Evolutionary conservation across 1,140 invertebrate genomes (phyloP), one percentile per base, ranked within the genome.

Genomic region (Propsilocerus akamusi): DNA sequence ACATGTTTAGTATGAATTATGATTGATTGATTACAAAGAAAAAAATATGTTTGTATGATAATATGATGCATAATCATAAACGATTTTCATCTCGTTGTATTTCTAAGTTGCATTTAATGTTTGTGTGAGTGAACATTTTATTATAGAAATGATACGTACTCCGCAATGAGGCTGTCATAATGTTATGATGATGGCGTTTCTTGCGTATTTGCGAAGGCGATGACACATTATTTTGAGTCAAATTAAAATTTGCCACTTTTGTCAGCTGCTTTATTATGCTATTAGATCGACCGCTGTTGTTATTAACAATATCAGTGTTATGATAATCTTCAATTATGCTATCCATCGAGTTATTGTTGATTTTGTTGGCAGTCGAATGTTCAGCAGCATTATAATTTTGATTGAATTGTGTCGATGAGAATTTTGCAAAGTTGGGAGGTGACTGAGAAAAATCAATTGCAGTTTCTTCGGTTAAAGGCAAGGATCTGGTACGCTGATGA

Each of bases 401-500:
- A 24, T 49, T 52, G 26, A n/a, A 47, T n/a, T 32, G 28, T 20
- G 50, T 26, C 12, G 34, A 46, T 46, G 37, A 48, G 28, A 60
- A 55, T 58, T 63, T 63, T 46, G 61, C 61, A 50, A 65, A 62
- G 51, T 63, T 66, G 46, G 63, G 55, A 56, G 66, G 67, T 25
- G 59, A 59, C 51, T 61, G 57, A 46, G 61, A 53, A 25, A 63
- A 57, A 34, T 65, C 77, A 66, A 59, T 78, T 71, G 58, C 78
- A 67, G 53, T 64, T 66, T 56, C 68, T 59, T 67, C 72, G 47
- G 72, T 72, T 55, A 78, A 62, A 52, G 77, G 77, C 60, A 77
- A 74, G 58, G 77, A 80, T 60, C 75, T 64, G 53, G 77, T 79
- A 65, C 77, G 70, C 64, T 75, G 75, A 66, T 79, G 77, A 56